Percentiles rank a stretch among this genome's conserved stretches.
Conservation (phyloP, 2,888 invertebrate species). For the Liodrosophila aerea region DNA sequence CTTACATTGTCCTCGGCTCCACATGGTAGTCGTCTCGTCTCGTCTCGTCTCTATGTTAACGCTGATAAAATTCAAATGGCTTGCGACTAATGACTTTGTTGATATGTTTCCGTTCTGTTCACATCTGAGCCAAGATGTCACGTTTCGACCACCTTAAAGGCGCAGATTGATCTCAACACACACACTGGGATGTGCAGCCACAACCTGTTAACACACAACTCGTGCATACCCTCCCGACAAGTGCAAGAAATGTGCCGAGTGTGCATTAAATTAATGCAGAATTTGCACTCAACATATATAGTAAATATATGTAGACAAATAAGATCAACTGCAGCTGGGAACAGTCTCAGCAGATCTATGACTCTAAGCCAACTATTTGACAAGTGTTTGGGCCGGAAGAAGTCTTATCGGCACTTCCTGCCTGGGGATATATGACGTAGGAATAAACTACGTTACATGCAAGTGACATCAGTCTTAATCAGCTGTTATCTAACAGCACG, state of each 20-base stretch:
- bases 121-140: constrained; percentile 47
- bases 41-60: constrained; percentile 20
- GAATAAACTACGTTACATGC: too few relatives aligned
- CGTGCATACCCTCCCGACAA: constrained; percentile 13
- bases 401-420: too few relatives aligned
- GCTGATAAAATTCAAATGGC: constrained; percentile 66
- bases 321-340: too few relatives aligned
- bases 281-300: constrained; percentile 1
- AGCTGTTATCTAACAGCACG: too few relatives aligned
- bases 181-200: too few relatives aligned
- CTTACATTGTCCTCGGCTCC: constrained; percentile 31
- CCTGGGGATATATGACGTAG: too few relatives aligned
- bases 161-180: constrained; percentile 25
- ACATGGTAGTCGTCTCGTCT: constrained; percentile 1
- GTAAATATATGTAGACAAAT: too few relatives aligned
- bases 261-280: constrained; percentile 30
- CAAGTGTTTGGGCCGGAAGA: too few relatives aligned
- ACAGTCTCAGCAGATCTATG: too few relatives aligned
- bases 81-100: constrained; percentile 25
- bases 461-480: too few relatives aligned
- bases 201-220: constrained; percentile 37
- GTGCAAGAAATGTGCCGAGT: constrained; percentile 29
- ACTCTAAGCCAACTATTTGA: too few relatives aligned
- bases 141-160: constrained; percentile 29
- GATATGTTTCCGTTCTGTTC: constrained; percentile 30